Evolutionary conservation across 2,888 invertebrate species (phyloP).

Genomic region (Spisula subtruncata): DNA sequence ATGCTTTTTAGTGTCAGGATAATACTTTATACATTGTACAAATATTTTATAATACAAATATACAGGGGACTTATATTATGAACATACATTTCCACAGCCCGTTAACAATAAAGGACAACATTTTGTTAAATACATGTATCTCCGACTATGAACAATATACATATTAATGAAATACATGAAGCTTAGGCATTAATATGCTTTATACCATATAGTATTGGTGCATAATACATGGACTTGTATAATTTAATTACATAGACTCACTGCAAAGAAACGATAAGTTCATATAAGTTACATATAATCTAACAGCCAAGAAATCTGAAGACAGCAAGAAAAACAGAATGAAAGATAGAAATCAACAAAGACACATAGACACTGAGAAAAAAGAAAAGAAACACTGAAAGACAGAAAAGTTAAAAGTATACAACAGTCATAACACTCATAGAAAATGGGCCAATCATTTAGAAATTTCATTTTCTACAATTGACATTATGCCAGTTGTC

Average conservation of each 20-base stretch:
- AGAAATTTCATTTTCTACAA: too few species aligned
- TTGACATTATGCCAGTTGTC: too few species aligned
- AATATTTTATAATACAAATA: background rate
- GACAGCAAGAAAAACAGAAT: background rate
- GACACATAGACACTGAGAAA: background rate
- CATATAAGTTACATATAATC: background rate
- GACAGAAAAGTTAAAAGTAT: background rate
- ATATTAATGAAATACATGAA: background rate
- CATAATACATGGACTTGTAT: background rate
- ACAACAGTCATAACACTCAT: too few species aligned
- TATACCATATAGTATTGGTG: background rate
- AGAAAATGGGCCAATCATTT: too few species aligned
- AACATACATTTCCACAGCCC: background rate
- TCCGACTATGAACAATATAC: constrained; percentile 3
- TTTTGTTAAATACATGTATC: background rate
- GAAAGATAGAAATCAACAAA: background rate
- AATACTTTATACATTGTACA: background rate
- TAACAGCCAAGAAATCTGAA: background rate
- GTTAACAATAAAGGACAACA: background rate
- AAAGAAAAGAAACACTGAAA: background rate
- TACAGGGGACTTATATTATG: background rate
- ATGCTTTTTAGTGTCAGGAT: background rate
- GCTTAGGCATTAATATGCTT: constrained; percentile 20
- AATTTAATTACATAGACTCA: background rate
- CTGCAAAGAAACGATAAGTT: background rate